Percentiles rank a stretch among this genome's conserved stretches.
These are phyloP conservation scores for Caenorhabditis remanei DNA, from an alignment of 1,140 invertebrate species.

Conservation along the genomic window DNA sequence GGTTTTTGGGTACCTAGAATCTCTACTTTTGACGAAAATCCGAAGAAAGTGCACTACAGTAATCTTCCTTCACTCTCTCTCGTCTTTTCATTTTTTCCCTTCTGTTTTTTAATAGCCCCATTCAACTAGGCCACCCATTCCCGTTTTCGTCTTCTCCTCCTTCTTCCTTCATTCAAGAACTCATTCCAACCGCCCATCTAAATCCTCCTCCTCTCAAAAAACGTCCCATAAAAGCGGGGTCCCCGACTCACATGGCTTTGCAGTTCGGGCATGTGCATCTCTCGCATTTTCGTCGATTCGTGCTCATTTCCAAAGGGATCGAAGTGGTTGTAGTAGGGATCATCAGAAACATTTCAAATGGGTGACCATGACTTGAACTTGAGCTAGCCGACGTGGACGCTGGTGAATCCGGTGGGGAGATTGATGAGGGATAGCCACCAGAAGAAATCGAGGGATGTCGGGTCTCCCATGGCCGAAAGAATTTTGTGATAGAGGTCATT, in stretches of 20 bases:
- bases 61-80: too few relatives aligned
- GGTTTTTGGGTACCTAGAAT: too few relatives aligned
- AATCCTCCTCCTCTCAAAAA: too few relatives aligned
- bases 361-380: neutral
- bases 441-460: neutral
- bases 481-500: neutral
- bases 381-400: constrained; percentile 5
- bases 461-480: constrained; percentile 34
- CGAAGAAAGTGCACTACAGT: neutral
- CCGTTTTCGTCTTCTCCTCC: neutral
- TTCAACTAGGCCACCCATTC: constrained; percentile 24
- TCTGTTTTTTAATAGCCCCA: constrained; percentile 9
- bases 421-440: neutral
- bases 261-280: constrained; percentile 49
- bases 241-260: constrained; percentile 40
- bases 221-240: too few relatives aligned
- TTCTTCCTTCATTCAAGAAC: too few relatives aligned
- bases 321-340: neutral
- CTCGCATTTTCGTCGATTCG: constrained; percentile 12
- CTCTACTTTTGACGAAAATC: too few relatives aligned
- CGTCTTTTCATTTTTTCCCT: neutral
- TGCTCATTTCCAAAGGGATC: neutral
- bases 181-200: too few relatives aligned
- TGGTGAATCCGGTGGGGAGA: constrained; percentile 3
- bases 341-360: neutral